Conservation (phyloP, 2,113 vertebrate genomes). For the Cricetomys ansorgei region DNA sequence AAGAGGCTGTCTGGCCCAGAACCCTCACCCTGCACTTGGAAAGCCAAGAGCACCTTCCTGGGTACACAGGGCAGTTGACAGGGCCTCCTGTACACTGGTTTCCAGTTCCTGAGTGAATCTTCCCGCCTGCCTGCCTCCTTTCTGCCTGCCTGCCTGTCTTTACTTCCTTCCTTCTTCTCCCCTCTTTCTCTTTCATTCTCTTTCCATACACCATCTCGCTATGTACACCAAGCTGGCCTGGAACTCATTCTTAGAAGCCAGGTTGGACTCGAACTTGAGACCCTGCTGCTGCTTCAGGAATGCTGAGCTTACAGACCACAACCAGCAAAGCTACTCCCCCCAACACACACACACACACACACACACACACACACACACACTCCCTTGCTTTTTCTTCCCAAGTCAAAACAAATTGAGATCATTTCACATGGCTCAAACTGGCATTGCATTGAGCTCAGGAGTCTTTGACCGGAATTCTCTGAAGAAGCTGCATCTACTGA, state of each 20-base stretch:
- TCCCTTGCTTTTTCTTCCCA: no score
- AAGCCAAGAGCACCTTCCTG: no score
- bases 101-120: not conserved
- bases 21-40: not conserved
- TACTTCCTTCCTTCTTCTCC: not conserved
- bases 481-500: not conserved
- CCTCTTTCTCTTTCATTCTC: not conserved
- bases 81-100: not conserved
- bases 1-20: not conserved
- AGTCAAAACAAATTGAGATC: not conserved
- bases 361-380: no score
- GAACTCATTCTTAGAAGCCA: not conserved
- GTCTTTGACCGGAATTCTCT: not conserved
- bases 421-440: not conserved
- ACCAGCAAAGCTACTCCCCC: not conserved
- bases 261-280: not conserved
- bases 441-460: not conserved
- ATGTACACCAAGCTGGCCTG: not conserved
- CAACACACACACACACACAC: no score
- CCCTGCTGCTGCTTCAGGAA: not conserved
- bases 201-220: not conserved
- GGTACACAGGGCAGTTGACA: not conserved
- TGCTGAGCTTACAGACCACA: not conserved
- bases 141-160: not conserved
- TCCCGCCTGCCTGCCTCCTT: not conserved